Conservation (phyloP, 2,797 vertebrate genomes). For the Alfaro cultratus region DNA sequence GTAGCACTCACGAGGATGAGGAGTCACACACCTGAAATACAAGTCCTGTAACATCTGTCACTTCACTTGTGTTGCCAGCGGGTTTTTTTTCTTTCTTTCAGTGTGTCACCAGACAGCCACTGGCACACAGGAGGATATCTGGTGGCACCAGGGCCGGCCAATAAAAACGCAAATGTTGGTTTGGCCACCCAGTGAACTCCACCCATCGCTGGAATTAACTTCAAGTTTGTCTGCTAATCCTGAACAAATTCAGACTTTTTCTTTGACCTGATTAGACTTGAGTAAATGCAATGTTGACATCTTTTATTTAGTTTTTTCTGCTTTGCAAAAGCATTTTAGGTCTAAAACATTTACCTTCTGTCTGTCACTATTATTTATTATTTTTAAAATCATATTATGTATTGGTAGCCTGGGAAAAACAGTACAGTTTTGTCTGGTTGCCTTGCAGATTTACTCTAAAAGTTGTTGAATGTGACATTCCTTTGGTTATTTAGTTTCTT, state of each 20-base stretch:
- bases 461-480: not conserved
- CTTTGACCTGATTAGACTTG: not conserved
- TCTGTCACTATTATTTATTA: not conserved
- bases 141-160: conserved; percentile 28
- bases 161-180: conserved; percentile 38
- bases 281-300: not conserved
- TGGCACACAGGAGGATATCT: conserved; percentile 35
- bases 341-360: not conserved
- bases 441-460: not conserved
- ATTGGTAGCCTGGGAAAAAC: not conserved
- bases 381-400: not conserved
- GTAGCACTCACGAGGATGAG: conserved; percentile 15
- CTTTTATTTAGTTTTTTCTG: not conserved
- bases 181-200: conserved; percentile 23
- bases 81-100: conserved; percentile 19
- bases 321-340: not conserved
- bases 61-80: conserved; percentile 59
- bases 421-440: not conserved
- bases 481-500: not conserved
- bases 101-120: conserved; percentile 38
- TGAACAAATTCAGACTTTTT: conserved; percentile 15
- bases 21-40: conserved; percentile 47
- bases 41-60: conserved; percentile 47
- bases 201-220: conserved; percentile 34
- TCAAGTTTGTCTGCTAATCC: conserved; percentile 42